Evolutionary conservation across 2,797 vertebrate genomes (phyloP), one percentile per base, ranked within the genome.

Genomic region (Hirundo rustica): DNA sequence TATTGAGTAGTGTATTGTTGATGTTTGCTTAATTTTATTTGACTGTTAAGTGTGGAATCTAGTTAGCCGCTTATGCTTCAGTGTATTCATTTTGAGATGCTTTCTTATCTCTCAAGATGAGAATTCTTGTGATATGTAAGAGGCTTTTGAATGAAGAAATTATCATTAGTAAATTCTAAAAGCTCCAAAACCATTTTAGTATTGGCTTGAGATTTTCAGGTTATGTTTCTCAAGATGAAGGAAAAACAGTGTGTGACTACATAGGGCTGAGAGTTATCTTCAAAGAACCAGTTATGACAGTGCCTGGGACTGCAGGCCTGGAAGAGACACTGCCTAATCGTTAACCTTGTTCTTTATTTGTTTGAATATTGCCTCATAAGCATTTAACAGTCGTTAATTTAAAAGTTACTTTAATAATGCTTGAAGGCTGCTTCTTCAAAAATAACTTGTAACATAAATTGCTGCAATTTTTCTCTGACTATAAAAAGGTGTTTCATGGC

Each of bases 91-190:
- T 88, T 61, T 42, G 51, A 79, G 62, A 86, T 75, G 45, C 23
- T 55, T 83, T 71, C 65, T 90, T 68, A 13, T 72, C 36, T 89
- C n/a, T 93, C 36, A 30, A 15, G 60, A 64, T 92, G 81, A 75
- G 53, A 93, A 80, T 93, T 92, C 26, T 79, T 85, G n/a, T 65
- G 50, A 51, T 71, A 54, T 26, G 4, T 42, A 78, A 91, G 53
- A 89, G 50, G 22, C 54, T 88, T 95, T 91, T 86, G 54, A 85
- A 54, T 86, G 42, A 77, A 88, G 34, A 85, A 89, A 80, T 44
- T 21, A 61, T 58, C 30, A 48, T 77, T 70, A 88, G n/a, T 68
- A 77, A 88, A 65, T 89, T 77, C 30, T 83, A 62, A 78, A 77
- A 80, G 17, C 54, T 71, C 57, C 38, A 58, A 57, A 53, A 64